Base-by-base conservation (phyloP, 2,888 invertebrate genomes). In the Sesia apiformis region DNA sequence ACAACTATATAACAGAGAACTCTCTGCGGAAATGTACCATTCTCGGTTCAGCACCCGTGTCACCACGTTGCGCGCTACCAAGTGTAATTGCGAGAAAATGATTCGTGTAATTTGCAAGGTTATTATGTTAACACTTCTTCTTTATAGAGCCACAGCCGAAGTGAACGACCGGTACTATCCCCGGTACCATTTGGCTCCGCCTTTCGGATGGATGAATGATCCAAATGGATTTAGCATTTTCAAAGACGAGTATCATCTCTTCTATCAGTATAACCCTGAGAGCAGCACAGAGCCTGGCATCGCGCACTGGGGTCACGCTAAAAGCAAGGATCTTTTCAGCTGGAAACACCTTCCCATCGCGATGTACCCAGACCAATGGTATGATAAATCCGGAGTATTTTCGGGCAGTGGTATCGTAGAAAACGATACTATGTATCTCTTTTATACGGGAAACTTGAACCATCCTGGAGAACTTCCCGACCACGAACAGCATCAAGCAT, bases 281-380 rank as follows among this genome's bases (percentile, higher is more conserved):
- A 74, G 72, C 40, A 80, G 84, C 51, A 61, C 63, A 2, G 72
- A 60, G 3, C 73, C 86, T 0, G 79, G 84, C 3, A 71, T 69
- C 23, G 88, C 84, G 46, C 80, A 86, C 57, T 91, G 91, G 91
- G 91, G 85, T 0, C 91, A 91, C 58, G 85, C 84, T 0, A 80
- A 69, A 52, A 90, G 90, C 55, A 58, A 52, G 0, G 89, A 91
- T 58, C 63, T 91, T 2, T 72, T 90, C 1, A 62, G 75, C 55
- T 91, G 91, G 91, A 63, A 77, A 57, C 76, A 90, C 57, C 64
- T 79, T 3, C 82, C 84, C 0, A 81, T 90, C 5, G 90, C 91
- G 3, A 63, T 91, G 67, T 69, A 74, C 49, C 90, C 91, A 3
- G 84, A 90, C 53, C 4, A 76, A 41, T 52, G 60, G 5, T 87